Conservation (phyloP, 2,888 invertebrate genomes). For the Melinopterus prodromus region DNA sequence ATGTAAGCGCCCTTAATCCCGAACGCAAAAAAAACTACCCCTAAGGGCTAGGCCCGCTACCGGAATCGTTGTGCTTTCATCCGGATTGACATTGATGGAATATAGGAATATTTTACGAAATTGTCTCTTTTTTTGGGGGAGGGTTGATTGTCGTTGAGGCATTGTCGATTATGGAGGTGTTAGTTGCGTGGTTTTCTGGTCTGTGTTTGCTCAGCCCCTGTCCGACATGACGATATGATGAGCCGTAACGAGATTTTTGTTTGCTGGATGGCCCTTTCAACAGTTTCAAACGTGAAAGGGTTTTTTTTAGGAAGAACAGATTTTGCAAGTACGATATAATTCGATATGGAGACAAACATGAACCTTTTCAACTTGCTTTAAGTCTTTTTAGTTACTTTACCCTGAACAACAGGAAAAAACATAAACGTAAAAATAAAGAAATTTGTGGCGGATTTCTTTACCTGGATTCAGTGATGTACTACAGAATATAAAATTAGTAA, state of each 20-base stretch:
- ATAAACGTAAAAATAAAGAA: too few species aligned
- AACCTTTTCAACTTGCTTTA: too few species aligned
- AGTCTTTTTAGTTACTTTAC: too few species aligned
- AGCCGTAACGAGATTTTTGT: background rate
- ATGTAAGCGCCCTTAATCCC: slow-evolving; percentile 26
- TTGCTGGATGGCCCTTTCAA: background rate
- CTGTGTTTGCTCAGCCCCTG: background rate
- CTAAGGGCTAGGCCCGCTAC: background rate
- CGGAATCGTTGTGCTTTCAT: background rate
- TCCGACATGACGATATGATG: background rate
- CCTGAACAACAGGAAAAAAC: too few species aligned
- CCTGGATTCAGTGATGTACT: too few species aligned
- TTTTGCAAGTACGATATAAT: too few species aligned
- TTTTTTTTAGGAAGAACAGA: too few species aligned
- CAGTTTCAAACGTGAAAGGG: background rate
- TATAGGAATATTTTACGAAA: background rate
- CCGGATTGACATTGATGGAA: background rate
- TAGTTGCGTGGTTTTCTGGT: background rate
- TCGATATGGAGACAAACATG: too few species aligned
- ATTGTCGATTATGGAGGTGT: background rate
- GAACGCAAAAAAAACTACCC: background rate
- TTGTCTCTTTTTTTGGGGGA: background rate
- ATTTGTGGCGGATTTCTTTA: too few species aligned
- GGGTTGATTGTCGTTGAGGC: background rate
- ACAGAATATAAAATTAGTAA: too few species aligned